phyloP scores from a whole-genome alignment of 2,888 invertebrate species.

The Caenorhabditis afra region DNA sequence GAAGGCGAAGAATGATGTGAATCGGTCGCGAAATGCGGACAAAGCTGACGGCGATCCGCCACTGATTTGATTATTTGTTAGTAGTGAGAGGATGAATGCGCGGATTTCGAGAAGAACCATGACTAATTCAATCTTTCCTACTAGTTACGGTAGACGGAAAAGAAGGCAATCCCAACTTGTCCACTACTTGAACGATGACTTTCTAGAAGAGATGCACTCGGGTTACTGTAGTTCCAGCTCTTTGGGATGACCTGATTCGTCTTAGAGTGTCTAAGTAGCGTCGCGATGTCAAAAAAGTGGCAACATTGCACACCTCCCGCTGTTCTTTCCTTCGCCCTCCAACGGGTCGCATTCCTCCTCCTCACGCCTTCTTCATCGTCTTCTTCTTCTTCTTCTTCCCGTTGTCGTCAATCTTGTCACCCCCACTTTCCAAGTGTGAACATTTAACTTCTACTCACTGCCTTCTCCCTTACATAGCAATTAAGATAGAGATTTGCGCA shows the following conservation, averaged over 20 bases:
- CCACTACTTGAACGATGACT: too few relatives aligned
- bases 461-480: constrained; percentile 29
- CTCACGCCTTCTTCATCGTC: too few relatives aligned
- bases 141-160: constrained; percentile 10
- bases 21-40: constrained; percentile 4
- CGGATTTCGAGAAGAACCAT: constrained; percentile 17
- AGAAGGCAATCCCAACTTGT: neutral
- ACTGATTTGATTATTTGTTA: constrained; percentile 26
- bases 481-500: constrained; percentile 54
- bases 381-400: too few relatives aligned
- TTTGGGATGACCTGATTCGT: too few relatives aligned
- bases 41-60: neutral
- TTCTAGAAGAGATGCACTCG: too few relatives aligned
- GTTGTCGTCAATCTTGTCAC: constrained; percentile 44
- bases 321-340: constrained; percentile 22
- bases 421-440: constrained; percentile 32
- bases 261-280: too few relatives aligned
- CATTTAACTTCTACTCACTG: constrained; percentile 21
- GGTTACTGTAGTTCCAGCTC: too few relatives aligned
- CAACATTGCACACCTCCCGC: constrained; percentile 22
- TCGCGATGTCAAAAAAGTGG: too few relatives aligned
- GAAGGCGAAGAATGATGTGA: constrained; percentile 28
- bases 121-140: constrained; percentile 20
- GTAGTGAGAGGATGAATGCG: neutral
- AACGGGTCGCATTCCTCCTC: neutral